Percentiles rank a stretch among this genome's conserved stretches.
Conservation (phyloP, 2,113 vertebrate species). For the Petromus typicus region DNA sequence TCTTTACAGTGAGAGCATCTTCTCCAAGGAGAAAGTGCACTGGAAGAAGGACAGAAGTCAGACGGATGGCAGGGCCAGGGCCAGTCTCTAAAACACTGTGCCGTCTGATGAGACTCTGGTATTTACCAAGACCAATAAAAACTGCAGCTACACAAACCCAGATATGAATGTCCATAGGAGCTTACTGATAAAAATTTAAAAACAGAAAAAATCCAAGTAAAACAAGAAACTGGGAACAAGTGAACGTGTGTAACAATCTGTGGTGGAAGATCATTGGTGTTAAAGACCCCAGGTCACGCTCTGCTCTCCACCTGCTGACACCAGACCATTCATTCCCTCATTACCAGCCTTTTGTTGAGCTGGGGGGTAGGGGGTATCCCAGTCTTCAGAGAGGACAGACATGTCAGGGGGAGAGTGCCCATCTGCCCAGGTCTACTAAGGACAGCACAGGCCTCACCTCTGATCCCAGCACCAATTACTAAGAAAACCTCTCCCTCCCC, state of each 20-base stretch:
- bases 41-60: not conserved
- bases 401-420: accelerated
- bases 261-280: not conserved
- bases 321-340: not conserved
- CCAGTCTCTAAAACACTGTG: not conserved
- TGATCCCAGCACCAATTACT: not conserved
- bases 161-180: too few relatives aligned
- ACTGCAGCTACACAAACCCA: not conserved
- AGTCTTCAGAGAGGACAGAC: not conserved
- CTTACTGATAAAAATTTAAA: not conserved
- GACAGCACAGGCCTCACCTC: not conserved
- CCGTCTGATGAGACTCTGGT: not conserved
- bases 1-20: not conserved
- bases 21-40: not conserved
- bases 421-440: too few relatives aligned
- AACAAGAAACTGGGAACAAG: not conserved
- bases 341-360: not conserved
- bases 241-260: accelerated
- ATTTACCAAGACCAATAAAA: not conserved
- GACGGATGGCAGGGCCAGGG: not conserved
- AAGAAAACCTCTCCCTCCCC: not conserved
- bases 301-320: too few relatives aligned
- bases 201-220: not conserved
- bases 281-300: too few relatives aligned
- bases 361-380: not conserved